Conservation (phyloP, 2,113 vertebrate genomes). For the Lampris megalopsis region DNA sequence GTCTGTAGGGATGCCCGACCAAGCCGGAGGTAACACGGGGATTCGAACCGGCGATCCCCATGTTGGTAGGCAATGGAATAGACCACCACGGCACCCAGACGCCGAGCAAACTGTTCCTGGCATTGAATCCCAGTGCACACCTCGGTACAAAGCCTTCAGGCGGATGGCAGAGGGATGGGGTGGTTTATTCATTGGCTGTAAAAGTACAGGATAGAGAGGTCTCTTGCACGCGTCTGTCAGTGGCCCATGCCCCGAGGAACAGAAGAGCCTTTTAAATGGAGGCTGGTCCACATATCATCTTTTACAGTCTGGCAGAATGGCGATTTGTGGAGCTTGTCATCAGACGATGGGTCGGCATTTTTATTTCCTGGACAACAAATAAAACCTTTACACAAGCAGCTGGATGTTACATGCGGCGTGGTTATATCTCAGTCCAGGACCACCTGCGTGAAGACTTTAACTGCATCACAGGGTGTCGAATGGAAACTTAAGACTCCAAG, state of each 20-base stretch:
- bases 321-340: slow-evolving; percentile 48
- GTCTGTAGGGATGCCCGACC: no score
- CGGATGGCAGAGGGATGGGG: no score
- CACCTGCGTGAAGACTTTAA: slow-evolving; percentile 26
- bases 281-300: slow-evolving; percentile 45
- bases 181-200: no score
- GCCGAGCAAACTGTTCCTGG: no score
- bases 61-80: no score
- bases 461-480: slow-evolving; percentile 63
- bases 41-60: no score
- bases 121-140: no score
- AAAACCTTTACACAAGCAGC: slow-evolving; percentile 18
- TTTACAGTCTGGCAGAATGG: slow-evolving; percentile 43
- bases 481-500: slow-evolving; percentile 54
- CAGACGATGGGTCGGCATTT: slow-evolving; percentile 63
- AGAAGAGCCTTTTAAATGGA: slow-evolving; percentile 29
- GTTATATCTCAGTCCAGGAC: slow-evolving; percentile 25
- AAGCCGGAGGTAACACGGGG: no score
- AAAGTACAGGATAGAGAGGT: no score
- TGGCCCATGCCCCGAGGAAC: not conserved
- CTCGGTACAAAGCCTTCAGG: no score
- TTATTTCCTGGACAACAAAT: slow-evolving; percentile 5
- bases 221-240: no score
- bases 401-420: slow-evolving; percentile 28
- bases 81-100: no score